Conservation (phyloP, 1,140 invertebrate species). For the Anastrepha ludens region DNA sequence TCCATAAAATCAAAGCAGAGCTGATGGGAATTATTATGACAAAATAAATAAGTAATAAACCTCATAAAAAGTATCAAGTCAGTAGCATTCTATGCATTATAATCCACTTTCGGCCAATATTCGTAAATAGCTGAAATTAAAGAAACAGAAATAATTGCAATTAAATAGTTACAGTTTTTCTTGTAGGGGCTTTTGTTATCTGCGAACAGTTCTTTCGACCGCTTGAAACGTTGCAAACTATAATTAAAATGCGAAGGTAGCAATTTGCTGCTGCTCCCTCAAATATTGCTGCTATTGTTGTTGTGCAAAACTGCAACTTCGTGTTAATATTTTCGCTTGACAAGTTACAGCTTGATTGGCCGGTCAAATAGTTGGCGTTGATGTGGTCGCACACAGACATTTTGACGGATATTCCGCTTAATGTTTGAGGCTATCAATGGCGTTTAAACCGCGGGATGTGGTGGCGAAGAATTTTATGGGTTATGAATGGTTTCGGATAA, state of each 20-base stretch:
- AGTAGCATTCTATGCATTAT: no score
- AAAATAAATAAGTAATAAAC: no score
- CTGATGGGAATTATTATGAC: no score
- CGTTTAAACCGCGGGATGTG: not conserved
- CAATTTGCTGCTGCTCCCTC: not conserved
- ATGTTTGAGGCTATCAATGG: not conserved
- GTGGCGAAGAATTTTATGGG: slow-evolving; percentile 27
- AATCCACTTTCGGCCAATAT: no score
- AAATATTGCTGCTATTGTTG: not conserved
- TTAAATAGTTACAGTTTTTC: not conserved
- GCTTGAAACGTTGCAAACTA: not conserved
- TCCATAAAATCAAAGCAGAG: no score
- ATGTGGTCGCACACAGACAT: not conserved
- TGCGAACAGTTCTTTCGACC: not conserved
- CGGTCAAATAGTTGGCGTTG: not conserved
- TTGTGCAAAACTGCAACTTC: slow-evolving; percentile 7
- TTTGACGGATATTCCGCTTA: slow-evolving; percentile 9
- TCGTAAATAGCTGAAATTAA: no score
- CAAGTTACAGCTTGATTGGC: slow-evolving; percentile 40
- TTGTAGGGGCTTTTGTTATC: not conserved
- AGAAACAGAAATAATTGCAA: no score
- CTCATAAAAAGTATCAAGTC: no score
- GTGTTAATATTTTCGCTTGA: slow-evolving; percentile 23
- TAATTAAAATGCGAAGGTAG: slow-evolving; percentile 25
- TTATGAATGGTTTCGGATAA: slow-evolving; percentile 7